These are phyloP conservation scores for Odontophorus gujanensis DNA, from an alignment of 2,113 vertebrate species.

Conservation along the genomic window DNA sequence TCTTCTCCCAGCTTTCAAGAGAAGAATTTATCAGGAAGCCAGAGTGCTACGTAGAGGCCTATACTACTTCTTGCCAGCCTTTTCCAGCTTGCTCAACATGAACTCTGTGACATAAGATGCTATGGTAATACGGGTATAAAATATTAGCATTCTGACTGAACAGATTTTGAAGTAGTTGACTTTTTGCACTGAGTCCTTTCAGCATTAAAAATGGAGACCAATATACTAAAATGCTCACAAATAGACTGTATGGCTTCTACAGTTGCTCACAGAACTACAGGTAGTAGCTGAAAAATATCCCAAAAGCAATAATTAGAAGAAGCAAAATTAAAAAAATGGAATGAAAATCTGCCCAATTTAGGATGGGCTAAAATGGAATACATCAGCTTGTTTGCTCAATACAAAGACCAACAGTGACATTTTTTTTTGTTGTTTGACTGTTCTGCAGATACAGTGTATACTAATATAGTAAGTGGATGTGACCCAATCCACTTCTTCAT, in stretches of 20 bases:
- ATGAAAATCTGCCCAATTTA: neutral
- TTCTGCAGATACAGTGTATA: neutral
- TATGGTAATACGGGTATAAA: neutral
- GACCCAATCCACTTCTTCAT: accelerated
- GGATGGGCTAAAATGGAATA: neutral
- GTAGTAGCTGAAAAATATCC: neutral
- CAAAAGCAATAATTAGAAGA: neutral
- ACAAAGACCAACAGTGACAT: neutral
- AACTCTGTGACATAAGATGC: neutral
- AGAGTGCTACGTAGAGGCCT: neutral
- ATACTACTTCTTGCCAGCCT: neutral
- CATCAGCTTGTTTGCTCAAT: neutral
- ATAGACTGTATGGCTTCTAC: neutral
- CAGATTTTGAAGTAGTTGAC: neutral
- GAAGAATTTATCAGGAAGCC: neutral
- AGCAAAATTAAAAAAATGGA: neutral
- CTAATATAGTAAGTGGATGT: neutral
- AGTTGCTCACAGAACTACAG: neutral
- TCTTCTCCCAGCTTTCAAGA: neutral
- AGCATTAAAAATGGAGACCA: neutral
- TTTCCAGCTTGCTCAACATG: neutral
- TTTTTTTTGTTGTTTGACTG: neutral
- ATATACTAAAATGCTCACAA: neutral
- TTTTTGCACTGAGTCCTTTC: neutral
- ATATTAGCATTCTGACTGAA: neutral